Percentiles rank a stretch among this genome's conserved stretches.
These are phyloP conservation scores for Fundulus diaphanus DNA, from an alignment of 2,797 vertebrate genomes.

Conservation along the genomic window DNA sequence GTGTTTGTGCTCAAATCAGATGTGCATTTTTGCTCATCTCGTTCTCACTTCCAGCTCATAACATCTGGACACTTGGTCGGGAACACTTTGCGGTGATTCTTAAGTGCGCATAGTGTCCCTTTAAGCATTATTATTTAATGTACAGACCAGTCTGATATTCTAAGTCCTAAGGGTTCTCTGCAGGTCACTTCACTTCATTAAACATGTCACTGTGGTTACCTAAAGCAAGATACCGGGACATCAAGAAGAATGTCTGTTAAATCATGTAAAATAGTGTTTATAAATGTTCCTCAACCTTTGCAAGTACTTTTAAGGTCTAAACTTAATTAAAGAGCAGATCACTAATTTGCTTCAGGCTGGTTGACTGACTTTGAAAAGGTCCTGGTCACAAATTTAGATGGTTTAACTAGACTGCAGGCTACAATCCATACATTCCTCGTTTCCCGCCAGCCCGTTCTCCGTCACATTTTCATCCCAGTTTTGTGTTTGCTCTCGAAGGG, in stretches of 20 bases:
- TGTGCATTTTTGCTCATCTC: not conserved
- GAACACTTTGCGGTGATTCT: not conserved
- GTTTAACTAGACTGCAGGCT: not conserved
- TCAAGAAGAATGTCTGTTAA: not conserved
- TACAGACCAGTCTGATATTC: not conserved
- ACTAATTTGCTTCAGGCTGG: not conserved
- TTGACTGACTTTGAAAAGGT: not conserved
- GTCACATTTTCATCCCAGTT: not conserved
- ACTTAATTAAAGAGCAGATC: not conserved
- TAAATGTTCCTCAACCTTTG: not conserved
- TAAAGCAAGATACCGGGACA: not conserved
- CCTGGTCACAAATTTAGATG: not conserved
- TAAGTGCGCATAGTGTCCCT: not conserved
- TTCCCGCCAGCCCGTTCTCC: not conserved
- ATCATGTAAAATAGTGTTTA: not conserved
- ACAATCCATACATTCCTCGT: not conserved
- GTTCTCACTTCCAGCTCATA: conserved; percentile 7
- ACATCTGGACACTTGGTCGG: conserved; percentile 5
- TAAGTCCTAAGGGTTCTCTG: not conserved
- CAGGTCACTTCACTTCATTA: not conserved
- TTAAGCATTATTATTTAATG: conserved; percentile 4
- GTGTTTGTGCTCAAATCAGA: not conserved
- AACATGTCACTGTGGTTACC: not conserved
- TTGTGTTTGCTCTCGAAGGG: not conserved
- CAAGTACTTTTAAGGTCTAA: not conserved